phyloP scores from a whole-genome alignment of 1,140 invertebrate species.

The Chironomus tepperi region DNA sequence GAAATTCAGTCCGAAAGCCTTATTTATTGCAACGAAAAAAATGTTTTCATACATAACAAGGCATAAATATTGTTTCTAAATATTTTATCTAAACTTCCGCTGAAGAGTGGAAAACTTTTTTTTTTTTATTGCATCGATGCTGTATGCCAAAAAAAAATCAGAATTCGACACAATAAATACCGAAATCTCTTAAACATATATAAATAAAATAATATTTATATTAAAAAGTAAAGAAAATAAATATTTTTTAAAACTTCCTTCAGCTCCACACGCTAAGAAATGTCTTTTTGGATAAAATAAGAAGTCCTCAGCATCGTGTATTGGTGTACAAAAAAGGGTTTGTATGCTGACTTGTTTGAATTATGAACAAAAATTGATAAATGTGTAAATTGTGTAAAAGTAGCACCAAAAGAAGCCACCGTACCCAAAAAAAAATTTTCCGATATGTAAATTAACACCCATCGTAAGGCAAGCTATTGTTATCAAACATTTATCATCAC shows the following conservation, averaged over 20 bases:
- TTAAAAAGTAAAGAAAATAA: slow-evolving; percentile 15
- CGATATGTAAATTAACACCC: slow-evolving; percentile 23
- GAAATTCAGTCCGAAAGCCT: too few relatives aligned
- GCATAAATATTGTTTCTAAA: too few relatives aligned
- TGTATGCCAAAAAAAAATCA: neutral
- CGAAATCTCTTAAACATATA: slow-evolving; percentile 14
- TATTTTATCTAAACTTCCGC: too few relatives aligned
- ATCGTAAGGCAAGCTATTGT: neutral
- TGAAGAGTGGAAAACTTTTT: too few relatives aligned
- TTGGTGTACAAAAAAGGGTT: neutral
- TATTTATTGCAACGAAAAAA: too few relatives aligned
- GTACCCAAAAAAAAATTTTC: neutral
- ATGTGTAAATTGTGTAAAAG: neutral
- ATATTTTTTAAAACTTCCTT: neutral
- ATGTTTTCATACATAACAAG: too few relatives aligned
- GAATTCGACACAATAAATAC: neutral
- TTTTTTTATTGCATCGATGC: too few relatives aligned
- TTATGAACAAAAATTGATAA: neutral
- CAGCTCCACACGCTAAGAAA: neutral
- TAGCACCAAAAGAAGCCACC: too few relatives aligned
- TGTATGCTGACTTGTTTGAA: neutral
- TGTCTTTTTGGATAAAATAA: too few relatives aligned
- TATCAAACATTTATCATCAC: neutral
- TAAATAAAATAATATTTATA: slow-evolving; percentile 11
- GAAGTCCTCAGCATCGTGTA: neutral